Percentiles rank a stretch among this genome's conserved stretches.
Evolutionary conservation across 1,140 invertebrate species (phyloP).

Genomic region (Scaptomyza graminum): DNA sequence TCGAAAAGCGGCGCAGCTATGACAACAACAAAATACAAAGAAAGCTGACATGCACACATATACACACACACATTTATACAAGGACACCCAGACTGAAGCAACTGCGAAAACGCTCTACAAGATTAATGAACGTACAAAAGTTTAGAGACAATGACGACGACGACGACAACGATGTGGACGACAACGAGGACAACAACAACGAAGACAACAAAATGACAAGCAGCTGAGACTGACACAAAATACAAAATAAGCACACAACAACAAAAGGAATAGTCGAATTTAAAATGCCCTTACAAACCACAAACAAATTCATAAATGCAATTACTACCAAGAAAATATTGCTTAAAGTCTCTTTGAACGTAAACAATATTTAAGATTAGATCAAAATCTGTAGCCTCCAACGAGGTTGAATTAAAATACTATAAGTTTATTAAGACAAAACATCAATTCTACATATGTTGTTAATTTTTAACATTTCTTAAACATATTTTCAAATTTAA

Average conservation of each 20-base stretch:
- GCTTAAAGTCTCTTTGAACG: no score
- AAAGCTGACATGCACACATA: conserved; percentile 45
- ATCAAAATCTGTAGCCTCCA: no score
- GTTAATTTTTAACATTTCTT: no score
- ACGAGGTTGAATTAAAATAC: no score
- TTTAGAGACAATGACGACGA: conserved; percentile 79
- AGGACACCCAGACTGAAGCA: conserved; percentile 36
- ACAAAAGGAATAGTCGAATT: background rate
- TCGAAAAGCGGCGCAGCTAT: conserved; percentile 39
- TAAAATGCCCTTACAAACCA: conserved; percentile 5
- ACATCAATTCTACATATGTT: no score
- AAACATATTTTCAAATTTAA: no score
- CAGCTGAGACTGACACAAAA: conserved; percentile 24
- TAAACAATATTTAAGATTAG: no score
- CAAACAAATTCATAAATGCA: no score
- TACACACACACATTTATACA: conserved; percentile 28
- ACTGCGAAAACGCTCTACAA: conserved; percentile 78
- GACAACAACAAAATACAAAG: conserved; percentile 50
- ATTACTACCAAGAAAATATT: no score
- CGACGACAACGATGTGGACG: conserved; percentile 24
- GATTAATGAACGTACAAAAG: conserved; percentile 82
- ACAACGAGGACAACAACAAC: conserved; percentile 27
- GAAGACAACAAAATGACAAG: conserved; percentile 39
- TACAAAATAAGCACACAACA: conserved; percentile 28
- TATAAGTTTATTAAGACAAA: no score